Evolutionary conservation across 2,113 vertebrate genomes (phyloP).

Genomic region (Hydrolagus affinis): DNA sequence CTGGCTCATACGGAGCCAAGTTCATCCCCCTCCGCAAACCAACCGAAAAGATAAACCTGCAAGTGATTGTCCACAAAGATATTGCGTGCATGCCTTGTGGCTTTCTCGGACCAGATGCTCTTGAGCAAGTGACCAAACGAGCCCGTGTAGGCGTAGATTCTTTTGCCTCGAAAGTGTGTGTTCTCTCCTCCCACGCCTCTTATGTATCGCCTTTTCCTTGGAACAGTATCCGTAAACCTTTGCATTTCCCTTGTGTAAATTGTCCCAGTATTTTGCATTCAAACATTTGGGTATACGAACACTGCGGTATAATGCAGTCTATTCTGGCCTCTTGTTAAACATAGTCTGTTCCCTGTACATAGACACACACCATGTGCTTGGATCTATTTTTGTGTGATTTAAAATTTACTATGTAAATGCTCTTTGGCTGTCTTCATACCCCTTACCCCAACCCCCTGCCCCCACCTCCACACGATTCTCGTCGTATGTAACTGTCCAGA

Average conservation of each 20-base stretch:
- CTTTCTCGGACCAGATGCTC: neutral
- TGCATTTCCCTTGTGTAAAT: neutral
- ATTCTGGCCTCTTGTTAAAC: neutral
- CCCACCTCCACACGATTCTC: too few species aligned
- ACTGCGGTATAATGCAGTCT: neutral
- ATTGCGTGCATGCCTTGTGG: neutral
- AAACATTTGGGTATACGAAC: neutral
- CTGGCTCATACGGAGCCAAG: neutral
- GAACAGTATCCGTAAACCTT: neutral
- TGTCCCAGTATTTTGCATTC: neutral
- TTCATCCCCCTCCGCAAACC: neutral
- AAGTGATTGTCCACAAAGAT: too few species aligned
- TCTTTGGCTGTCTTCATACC: neutral
- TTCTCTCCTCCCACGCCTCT: neutral
- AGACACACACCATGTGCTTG: neutral
- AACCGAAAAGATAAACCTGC: too few species aligned
- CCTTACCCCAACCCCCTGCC: neutral
- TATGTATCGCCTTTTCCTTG: too few species aligned
- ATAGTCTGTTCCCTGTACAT: neutral
- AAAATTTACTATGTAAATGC: conserved; percentile 24
- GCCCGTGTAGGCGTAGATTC: neutral
- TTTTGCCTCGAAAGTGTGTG: neutral
- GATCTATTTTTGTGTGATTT: neutral
- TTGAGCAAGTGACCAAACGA: neutral
- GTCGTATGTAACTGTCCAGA: conserved; percentile 14